These are phyloP conservation scores for Pantala flavescens DNA, from an alignment of 1,140 invertebrate genomes.

Conservation along the genomic window DNA sequence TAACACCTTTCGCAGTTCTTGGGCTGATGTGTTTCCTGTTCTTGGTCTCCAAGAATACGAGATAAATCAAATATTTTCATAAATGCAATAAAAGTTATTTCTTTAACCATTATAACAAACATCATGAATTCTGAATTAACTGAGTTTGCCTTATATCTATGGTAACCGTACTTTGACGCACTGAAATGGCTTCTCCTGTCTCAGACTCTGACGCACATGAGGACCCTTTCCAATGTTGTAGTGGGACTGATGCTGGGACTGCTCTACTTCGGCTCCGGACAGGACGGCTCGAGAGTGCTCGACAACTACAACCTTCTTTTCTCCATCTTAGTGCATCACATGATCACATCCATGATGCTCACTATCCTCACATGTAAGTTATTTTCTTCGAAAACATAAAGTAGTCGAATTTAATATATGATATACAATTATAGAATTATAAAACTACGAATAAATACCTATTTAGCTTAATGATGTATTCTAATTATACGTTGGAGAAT, in stretches of 20 bases:
- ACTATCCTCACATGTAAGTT: conserved; percentile 69
- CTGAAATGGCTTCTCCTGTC: neutral
- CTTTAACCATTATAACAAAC: too few species aligned
- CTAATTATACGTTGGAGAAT: too few species aligned
- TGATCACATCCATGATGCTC: conserved; percentile 77
- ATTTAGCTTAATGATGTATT: too few species aligned
- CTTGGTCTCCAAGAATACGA: too few species aligned
- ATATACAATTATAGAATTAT: neutral
- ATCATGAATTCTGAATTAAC: too few species aligned
- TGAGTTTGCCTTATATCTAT: too few species aligned
- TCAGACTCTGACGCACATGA: conserved; percentile 80
- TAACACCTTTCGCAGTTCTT: too few species aligned
- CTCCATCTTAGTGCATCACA: conserved; percentile 69
- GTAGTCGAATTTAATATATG: neutral
- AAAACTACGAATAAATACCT: neutral
- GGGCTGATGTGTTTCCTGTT: too few species aligned
- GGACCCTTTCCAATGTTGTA: conserved; percentile 58
- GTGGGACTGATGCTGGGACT: conserved; percentile 62
- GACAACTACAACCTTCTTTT: conserved; percentile 76
- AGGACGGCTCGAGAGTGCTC: conserved; percentile 57
- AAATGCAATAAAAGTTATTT: too few species aligned
- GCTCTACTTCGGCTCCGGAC: conserved; percentile 56
- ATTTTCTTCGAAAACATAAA: conserved; percentile 15
- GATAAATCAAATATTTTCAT: too few species aligned
- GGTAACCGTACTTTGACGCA: too few species aligned